Conservation (phyloP, 2,797 vertebrate species). For the Pangasius macronema region DNA sequence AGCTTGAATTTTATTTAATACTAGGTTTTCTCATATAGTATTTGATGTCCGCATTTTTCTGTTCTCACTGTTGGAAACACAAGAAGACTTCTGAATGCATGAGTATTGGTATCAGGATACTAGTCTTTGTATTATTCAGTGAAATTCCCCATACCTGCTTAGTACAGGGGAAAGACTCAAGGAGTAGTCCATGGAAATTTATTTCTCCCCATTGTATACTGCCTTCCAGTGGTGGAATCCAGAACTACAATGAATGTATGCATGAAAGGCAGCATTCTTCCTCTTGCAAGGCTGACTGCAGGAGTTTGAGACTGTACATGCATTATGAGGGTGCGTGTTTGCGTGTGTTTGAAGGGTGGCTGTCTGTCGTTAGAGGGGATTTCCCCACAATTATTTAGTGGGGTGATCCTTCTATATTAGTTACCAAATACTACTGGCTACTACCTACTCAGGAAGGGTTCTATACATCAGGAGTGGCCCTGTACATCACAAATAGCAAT, state of each 20-base stretch:
- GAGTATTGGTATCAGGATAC: neutral
- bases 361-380: slow-evolving; percentile 17
- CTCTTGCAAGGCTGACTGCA: neutral
- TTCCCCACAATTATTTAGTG: slow-evolving; percentile 10
- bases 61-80: neutral
- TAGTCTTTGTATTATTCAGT: neutral
- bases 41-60: neutral
- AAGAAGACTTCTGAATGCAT: neutral
- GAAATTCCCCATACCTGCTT: neutral
- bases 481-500: neutral
- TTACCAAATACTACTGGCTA: slow-evolving; percentile 20
- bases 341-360: slow-evolving; percentile 29
- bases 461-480: neutral
- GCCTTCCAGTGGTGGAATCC: slow-evolving; percentile 51
- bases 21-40: neutral
- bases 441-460: neutral
- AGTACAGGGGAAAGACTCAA: neutral
- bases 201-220: slow-evolving; percentile 12
- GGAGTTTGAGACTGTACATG: slow-evolving; percentile 16
- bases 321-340: slow-evolving; percentile 8
- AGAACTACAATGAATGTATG: slow-evolving; percentile 22
- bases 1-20: neutral
- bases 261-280: slow-evolving; percentile 17
- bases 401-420: slow-evolving; percentile 19
- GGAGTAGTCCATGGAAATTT: neutral